phyloP scores from a whole-genome alignment of 2,888 invertebrate genomes.

The Ptilodon capucinus region DNA sequence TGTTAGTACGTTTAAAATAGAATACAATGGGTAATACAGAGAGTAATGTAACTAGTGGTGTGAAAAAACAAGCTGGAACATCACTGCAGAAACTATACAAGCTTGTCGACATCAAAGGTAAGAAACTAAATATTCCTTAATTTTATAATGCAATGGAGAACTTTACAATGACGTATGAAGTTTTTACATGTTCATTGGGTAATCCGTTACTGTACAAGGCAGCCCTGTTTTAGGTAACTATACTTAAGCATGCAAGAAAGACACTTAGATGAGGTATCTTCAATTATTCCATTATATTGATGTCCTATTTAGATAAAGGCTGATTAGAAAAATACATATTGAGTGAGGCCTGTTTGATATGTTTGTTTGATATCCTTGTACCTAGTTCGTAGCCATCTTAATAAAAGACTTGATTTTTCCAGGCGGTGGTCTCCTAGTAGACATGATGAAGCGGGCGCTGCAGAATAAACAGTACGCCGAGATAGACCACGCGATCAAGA shows the following conservation, averaged over 20 bases:
- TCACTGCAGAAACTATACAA: slow-evolving; percentile 93
- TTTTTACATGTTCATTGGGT: too few relatives aligned
- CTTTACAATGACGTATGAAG: too few relatives aligned
- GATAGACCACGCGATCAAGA: slow-evolving; percentile 95
- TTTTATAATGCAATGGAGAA: too few relatives aligned
- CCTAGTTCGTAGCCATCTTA: neutral
- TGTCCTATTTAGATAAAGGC: too few relatives aligned
- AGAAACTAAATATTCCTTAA: slow-evolving; percentile 23
- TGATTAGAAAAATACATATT: too few relatives aligned
- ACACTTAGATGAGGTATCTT: too few relatives aligned
- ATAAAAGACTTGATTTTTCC: neutral
- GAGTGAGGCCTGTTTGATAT: too few relatives aligned
- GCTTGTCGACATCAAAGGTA: slow-evolving; percentile 94
- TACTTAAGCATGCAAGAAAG: too few relatives aligned
- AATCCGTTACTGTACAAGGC: too few relatives aligned
- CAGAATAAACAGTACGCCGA: slow-evolving; percentile 96
- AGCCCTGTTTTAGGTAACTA: too few relatives aligned
- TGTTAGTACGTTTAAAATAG: neutral
- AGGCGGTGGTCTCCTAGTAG: slow-evolving; percentile 96
- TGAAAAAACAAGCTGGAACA: slow-evolving; percentile 96
- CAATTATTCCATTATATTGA: too few relatives aligned
- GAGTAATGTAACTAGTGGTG: slow-evolving; percentile 95
- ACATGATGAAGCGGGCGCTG: slow-evolving; percentile 95
- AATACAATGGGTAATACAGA: slow-evolving; percentile 90
- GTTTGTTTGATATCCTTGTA: too few relatives aligned